These are phyloP conservation scores for Uloborus diversus DNA, from an alignment of 1,140 invertebrate species.

Conservation along the genomic window DNA sequence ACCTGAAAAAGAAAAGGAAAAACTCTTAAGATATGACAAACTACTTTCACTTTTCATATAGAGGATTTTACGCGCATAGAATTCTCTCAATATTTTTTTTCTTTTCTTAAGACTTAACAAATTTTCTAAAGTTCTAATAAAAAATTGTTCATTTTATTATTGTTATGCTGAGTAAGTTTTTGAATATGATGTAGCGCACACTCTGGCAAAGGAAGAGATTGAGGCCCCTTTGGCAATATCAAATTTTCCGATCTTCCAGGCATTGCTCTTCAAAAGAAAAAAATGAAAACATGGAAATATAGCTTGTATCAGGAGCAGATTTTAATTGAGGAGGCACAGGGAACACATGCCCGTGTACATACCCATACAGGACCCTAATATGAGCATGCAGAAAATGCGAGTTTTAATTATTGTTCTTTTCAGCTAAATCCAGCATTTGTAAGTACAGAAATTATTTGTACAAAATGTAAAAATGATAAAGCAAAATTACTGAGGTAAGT, in stretches of 20 bases:
- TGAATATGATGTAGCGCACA: background rate
- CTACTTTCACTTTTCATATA: background rate
- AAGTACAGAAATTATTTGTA: no score
- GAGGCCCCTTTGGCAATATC: background rate
- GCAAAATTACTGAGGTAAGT: no score
- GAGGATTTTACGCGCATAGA: no score
- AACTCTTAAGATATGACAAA: background rate
- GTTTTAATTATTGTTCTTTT: no score
- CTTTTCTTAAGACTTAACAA: background rate
- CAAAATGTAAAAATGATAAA: no score
- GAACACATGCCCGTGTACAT: no score
- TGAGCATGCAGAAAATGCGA: no score
- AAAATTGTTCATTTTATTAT: background rate
- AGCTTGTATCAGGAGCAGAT: no score
- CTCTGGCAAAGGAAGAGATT: background rate
- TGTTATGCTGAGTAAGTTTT: background rate
- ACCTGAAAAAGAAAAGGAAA: constrained; percentile 18
- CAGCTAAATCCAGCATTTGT: no score
- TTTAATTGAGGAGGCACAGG: no score
- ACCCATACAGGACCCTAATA: no score
- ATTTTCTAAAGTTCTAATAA: background rate
- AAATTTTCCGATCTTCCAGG: background rate
- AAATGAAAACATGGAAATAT: background rate
- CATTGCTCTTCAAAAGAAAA: background rate
- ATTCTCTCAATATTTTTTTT: background rate